These are phyloP conservation scores for Girardia tigrina DNA, from an alignment of 2,888 invertebrate genomes.

Conservation along the genomic window DNA sequence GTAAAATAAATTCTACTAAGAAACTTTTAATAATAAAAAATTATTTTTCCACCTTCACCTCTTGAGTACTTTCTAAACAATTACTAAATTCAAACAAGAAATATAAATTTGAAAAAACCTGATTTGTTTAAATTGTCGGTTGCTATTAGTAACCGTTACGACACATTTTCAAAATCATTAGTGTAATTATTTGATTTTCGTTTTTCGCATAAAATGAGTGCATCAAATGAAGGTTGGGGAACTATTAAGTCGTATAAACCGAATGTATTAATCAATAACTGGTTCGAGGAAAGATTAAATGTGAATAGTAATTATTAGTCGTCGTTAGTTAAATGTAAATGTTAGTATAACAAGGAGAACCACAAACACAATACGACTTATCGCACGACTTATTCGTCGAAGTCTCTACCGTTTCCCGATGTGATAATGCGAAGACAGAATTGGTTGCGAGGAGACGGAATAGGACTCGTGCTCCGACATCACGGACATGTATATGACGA, in stretches of 20 bases:
- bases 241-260: background rate
- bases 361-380: slow-evolving; percentile 44
- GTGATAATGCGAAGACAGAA: slow-evolving; percentile 43
- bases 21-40: too few relatives aligned
- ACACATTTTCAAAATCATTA: too few relatives aligned
- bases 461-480: slow-evolving; percentile 44
- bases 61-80: too few relatives aligned
- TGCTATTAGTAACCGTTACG: too few relatives aligned
- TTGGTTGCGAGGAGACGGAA: slow-evolving; percentile 41
- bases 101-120: too few relatives aligned
- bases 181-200: too few relatives aligned
- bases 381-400: slow-evolving; percentile 40
- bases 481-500: slow-evolving; percentile 46
- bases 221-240: background rate
- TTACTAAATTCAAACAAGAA: too few relatives aligned
- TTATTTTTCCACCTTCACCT: too few relatives aligned
- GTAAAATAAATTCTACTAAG: too few relatives aligned
- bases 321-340: background rate
- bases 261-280: background rate
- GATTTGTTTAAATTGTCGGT: too few relatives aligned
- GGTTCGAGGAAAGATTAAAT: slow-evolving; percentile 16
- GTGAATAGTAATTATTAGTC: background rate
- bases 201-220: too few relatives aligned
- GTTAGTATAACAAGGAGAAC: slow-evolving; percentile 43
- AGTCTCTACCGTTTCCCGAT: slow-evolving; percentile 40